Percentiles rank a stretch among this genome's conserved stretches.
These are phyloP conservation scores for Lampropteryx suffumata DNA, from an alignment of 2,888 invertebrate genomes.

Conservation along the genomic window DNA sequence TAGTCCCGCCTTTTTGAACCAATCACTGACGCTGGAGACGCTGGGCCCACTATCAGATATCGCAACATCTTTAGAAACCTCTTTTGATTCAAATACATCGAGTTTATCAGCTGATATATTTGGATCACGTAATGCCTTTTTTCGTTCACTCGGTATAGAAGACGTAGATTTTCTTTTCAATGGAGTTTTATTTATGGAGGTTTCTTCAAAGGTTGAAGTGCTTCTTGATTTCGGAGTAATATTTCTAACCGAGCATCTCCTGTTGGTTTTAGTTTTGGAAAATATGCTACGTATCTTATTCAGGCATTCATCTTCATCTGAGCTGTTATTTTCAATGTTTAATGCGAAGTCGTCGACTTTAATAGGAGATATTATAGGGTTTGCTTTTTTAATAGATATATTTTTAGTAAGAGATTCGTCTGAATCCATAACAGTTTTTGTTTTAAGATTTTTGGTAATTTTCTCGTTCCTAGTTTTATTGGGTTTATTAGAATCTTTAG, in stretches of 20 bases:
- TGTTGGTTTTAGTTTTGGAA: slow-evolving; percentile 25
- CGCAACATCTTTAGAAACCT: slow-evolving; percentile 5
- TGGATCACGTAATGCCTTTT: slow-evolving; percentile 18
- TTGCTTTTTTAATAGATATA: neutral
- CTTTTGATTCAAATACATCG: neutral
- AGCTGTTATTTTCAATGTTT: slow-evolving; percentile 30
- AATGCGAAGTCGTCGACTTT: slow-evolving; percentile 41
- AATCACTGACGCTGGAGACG: slow-evolving; percentile 51
- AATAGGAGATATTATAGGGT: slow-evolving; percentile 54
- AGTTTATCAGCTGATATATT: slow-evolving; percentile 16
- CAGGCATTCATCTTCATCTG: slow-evolving; percentile 25
- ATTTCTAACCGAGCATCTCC: neutral
- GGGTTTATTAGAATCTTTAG: too few species aligned
- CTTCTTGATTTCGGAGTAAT: neutral
- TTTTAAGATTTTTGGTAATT: neutral
- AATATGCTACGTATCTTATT: slow-evolving; percentile 27
- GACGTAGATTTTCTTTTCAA: slow-evolving; percentile 35
- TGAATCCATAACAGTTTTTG: neutral
- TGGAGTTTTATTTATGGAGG: neutral
- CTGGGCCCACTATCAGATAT: slow-evolving; percentile 39
- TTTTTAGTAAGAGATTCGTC: neutral
- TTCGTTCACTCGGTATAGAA: slow-evolving; percentile 28
- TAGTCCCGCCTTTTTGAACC: slow-evolving; percentile 50
- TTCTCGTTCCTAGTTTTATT: neutral
- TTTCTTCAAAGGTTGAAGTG: neutral